Evolutionary conservation across 2,113 vertebrate genomes (phyloP), one percentile per base, ranked within the genome.

Genomic region (Hydrochoerus hydrochaeris): DNA sequence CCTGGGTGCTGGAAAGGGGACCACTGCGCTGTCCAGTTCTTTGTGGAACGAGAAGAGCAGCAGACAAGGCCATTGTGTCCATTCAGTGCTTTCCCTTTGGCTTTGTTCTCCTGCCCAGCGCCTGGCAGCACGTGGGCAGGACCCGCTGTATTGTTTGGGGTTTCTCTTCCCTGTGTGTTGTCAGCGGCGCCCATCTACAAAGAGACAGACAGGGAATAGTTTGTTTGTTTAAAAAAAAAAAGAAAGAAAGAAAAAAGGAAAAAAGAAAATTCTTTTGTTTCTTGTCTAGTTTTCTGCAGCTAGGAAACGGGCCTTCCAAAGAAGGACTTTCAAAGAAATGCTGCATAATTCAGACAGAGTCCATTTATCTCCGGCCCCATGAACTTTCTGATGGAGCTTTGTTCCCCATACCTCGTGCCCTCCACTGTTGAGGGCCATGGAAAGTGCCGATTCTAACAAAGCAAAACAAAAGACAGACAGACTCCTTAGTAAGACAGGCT

Each of bases 221-320:
- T 96, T 86, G 38, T 94, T 94, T 86, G 57, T 95, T 95, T 26
- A 62, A 65, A 78, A 57, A 88, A 60, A 63, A 57, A 28, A 11
- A 22, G 35, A 35, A 14, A 14, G 69, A 90, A 60, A 60, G 1
- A 58, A 58, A 57, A 28, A 49, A 20, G 13, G 17, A 38, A 24
- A 35, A 30, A 67, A 24, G 13, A 14, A 93, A 80, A 75, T 69
- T 87, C 95, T 93, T 96, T 97, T 96, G 87, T 96, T 96, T 98
- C 87, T 41, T 96, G n/a, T 87, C 85, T 94, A 62, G 57, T 87
- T 94, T 58, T 91, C 87, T 90, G 89, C 85, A 94, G 88, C 92
- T 94, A 92, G 94, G 86, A 97, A 95, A 96, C 38, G 89, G 86
- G 30, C 35, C 28, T 94, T 24, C 77, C 52, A 77, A 80, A 95